phyloP scores from a whole-genome alignment of 2,888 invertebrate genomes.

The Macroteleia sp. region DNA sequence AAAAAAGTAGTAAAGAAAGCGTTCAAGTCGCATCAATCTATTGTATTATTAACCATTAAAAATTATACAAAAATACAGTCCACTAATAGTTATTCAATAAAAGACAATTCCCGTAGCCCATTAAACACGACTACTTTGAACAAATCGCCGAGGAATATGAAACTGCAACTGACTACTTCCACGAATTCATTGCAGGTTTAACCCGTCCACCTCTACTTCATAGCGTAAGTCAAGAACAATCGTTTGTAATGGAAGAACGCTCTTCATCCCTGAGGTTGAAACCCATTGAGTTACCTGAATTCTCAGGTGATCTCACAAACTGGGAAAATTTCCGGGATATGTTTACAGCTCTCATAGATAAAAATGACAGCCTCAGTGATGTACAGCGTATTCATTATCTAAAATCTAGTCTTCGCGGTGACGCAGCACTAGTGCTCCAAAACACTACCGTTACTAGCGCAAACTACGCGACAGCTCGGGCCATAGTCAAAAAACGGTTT shows the following conservation, averaged over 20 bases:
- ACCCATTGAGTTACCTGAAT: constrained; percentile 3
- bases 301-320: neutral
- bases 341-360: neutral
- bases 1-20: too few species aligned
- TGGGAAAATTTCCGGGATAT: neutral
- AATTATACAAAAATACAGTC: too few species aligned
- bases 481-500: neutral
- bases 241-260: neutral
- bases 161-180: neutral
- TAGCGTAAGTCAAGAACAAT: neutral
- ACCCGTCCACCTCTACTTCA: neutral
- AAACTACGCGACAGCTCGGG: neutral
- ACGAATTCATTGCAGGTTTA: neutral
- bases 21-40: too few species aligned
- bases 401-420: neutral
- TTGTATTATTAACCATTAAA: too few species aligned
- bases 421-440: neutral
- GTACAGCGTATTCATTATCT: constrained; percentile 3
- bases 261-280: neutral
- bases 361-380: neutral
- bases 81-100: too few species aligned
- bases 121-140: too few species aligned
- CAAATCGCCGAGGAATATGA: too few species aligned
- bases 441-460: neutral
- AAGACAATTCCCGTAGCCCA: too few species aligned